Evolutionary conservation across 2,113 vertebrate genomes (phyloP).

Genomic region (Acanthochromis polyacanthus): DNA sequence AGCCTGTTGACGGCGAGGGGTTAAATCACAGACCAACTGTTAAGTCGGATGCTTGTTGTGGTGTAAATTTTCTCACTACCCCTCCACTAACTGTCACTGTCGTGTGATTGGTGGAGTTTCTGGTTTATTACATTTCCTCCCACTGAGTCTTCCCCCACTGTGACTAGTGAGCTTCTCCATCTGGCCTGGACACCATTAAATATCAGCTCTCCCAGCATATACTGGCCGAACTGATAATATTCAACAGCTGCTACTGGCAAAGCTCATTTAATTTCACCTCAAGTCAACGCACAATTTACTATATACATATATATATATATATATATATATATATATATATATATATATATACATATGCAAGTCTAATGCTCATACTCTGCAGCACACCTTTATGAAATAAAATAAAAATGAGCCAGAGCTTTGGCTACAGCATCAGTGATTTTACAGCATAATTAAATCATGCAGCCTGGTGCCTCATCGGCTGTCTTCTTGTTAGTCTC

Average conservation of each 20-base stretch:
- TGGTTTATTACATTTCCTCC: slow-evolving; percentile 28
- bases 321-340: too few species aligned
- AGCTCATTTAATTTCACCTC: background rate
- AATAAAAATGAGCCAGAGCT: too few species aligned
- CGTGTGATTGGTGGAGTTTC: slow-evolving; percentile 29
- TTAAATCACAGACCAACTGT: slow-evolving; percentile 3
- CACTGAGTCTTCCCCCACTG: slow-evolving; percentile 18
- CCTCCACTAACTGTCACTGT: background rate
- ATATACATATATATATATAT: too few species aligned
- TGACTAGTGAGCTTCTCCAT: slow-evolving; percentile 26
- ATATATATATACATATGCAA: too few species aligned
- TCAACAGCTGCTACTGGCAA: slow-evolving; percentile 26
- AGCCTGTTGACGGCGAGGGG: background rate
- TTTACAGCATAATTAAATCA: too few species aligned
- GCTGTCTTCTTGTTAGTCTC: too few species aligned
- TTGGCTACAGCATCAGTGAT: too few species aligned
- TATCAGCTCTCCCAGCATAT: background rate
- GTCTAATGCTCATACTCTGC: too few species aligned
- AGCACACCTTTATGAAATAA: too few species aligned
- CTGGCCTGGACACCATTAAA: slow-evolving; percentile 22
- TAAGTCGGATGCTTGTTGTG: background rate
- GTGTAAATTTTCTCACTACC: background rate
- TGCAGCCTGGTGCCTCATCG: too few species aligned
- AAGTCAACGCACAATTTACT: too few species aligned
- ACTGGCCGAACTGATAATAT: background rate